Conservation (phyloP, 2,888 invertebrate species). For the Hydrotaea cyrtoneurina region DNA sequence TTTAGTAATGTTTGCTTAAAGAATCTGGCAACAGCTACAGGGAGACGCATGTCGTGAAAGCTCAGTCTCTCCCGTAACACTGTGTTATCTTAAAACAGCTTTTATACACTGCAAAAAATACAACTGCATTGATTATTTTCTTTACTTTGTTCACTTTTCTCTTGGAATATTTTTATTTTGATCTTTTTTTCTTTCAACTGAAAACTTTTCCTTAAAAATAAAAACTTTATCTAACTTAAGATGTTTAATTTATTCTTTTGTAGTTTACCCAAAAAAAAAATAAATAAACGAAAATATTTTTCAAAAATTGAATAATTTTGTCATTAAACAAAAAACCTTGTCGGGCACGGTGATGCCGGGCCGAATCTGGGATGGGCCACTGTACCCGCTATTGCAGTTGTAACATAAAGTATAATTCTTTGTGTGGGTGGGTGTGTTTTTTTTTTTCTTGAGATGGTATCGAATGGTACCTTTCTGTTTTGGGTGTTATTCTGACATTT, state of each 20-base stretch:
- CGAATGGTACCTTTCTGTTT: constrained; percentile 25
- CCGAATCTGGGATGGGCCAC: constrained; percentile 58
- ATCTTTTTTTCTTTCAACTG: constrained; percentile 43
- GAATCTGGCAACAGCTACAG: too few relatives aligned
- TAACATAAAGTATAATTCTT: constrained; percentile 58
- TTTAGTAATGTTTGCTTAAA: too few relatives aligned
- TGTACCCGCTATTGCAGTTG: constrained; percentile 76
- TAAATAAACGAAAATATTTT: constrained; percentile 67
- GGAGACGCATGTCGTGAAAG: too few relatives aligned
- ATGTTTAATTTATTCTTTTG: constrained; percentile 71
- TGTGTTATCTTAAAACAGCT: neutral
- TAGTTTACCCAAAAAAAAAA: neutral
- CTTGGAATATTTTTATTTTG: constrained; percentile 33
- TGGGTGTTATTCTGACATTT: constrained; percentile 42
- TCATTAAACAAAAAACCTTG: constrained; percentile 70
- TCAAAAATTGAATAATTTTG: constrained; percentile 68
- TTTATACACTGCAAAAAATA: neutral
- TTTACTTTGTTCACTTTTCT: constrained; percentile 19
- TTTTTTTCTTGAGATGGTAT: constrained; percentile 52
- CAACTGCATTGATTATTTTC: neutral
- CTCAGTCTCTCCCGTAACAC: too few relatives aligned
- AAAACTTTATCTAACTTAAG: constrained; percentile 71
- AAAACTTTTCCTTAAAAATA: constrained; percentile 52
- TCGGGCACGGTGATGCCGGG: constrained; percentile 46
- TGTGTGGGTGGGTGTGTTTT: too few relatives aligned